Evolutionary conservation across 2,888 invertebrate species (phyloP), one percentile per base, ranked within the genome.

Genomic region (Stomorhina lunata): DNA sequence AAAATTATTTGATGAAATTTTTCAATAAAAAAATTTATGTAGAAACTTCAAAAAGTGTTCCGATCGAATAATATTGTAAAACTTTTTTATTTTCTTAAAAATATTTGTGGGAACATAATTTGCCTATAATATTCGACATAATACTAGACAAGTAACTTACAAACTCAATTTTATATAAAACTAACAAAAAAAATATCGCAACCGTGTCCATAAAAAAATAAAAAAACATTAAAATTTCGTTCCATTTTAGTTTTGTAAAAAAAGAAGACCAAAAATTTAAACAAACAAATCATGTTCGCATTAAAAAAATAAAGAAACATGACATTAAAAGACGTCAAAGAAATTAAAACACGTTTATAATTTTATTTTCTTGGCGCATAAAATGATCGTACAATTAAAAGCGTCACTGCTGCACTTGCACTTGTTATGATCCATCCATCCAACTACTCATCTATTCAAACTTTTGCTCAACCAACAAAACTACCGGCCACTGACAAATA

Each of bases 401-500:
- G 25, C 25, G 68, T 65, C 68, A 48, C 17, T 43, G 55, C 63
- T 82, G 79, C 75, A 79, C 79, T 79, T 79, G 79, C 82, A 79
- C 78, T 78, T 78, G 75, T 57, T 69, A 53, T 27, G 32, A 4
- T 37, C 17, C 25, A 29, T 17, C 17, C 63, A 65, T n/a, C 12
- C 10, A 59, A 20, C 2, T 9, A 29, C 20, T 25, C n/a, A n/a
- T n/a, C n/a, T n/a, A n/a, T n/a, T n/a, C n/a, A n/a, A n/a, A n/a
- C n/a, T n/a, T n/a, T n/a, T n/a, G n/a, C n/a, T n/a, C 15, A 72
- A 37, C 6, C 43, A 61, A 32, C 17, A 43, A 55, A 50, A 10
- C 12, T 32, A 29, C 59, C 71, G 32, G 37, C 12, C 10, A 32
- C 12, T 10, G 9, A 2, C 25, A 20, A 15, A 34, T 37, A 20